Evolutionary conservation across 2,888 invertebrate genomes (phyloP), one percentile per base, ranked within the genome.

Genomic region (Lasioglossum oenotherae): DNA sequence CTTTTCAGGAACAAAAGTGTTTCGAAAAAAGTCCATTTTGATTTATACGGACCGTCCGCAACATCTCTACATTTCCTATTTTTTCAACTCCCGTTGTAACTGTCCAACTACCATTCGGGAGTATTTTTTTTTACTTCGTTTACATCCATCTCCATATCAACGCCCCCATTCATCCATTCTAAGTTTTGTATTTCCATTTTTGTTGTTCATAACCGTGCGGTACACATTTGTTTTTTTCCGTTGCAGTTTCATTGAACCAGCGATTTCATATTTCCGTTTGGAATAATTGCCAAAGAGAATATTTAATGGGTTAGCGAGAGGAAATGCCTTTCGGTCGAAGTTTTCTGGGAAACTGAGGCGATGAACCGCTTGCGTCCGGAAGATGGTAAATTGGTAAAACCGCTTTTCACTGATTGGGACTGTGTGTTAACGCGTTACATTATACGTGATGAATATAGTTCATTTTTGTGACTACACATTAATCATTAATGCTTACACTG

Each of bases 11-110:
- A 31, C 31, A 64, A 64, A 64, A 64, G 64, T n/a, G 31, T 31
- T 31, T 64, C 31, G 31, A 31, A 64, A 64, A 60, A 64, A 64
- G 31, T 31, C 64, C 31, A 31, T 31, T 64, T 64, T 31, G 31
- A 64, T 64, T 64, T 64, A 64, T 64, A 64, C 64, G 31, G 4
- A 31, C 31, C 64, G 27, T 64, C 31, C 16, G 16, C 31, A 31
- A 31, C 31, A 64, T 64, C 31, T 64, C 64, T 16, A 6, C 6
- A 12, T 31, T 64, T 64, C 64, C 64, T 31, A 27, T 31, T 31
- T 64, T 60, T 60, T 16, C 64, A 64, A 64, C 16, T 64, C 64
- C 16, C 31, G 64, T 64, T 64, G 64, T 31, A 64, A 64, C 64
- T 16, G 31, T 31, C 64, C 64, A 64, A 64, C 64, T 16, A 31